A percentile compares a stretch with the other conserved stretches of the same genome.
Conservation (phyloP, 2,113 vertebrate genomes). For the Micronycteris hirsuta region DNA sequence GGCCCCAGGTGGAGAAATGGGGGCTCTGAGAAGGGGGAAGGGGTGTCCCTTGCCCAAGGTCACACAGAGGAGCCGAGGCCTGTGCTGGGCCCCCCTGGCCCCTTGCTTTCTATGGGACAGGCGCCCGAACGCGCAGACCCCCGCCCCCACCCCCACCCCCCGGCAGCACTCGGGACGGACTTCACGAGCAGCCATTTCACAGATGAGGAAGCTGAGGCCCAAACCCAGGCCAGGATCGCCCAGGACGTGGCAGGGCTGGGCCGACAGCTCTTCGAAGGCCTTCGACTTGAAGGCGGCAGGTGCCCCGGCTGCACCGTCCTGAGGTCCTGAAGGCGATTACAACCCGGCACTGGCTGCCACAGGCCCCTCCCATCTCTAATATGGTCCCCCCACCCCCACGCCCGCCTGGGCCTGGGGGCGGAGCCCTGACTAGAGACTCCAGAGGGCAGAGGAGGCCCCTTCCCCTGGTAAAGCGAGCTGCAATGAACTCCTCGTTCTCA, state of each 20-base stretch:
- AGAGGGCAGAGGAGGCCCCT: background rate
- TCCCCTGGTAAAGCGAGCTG: background rate
- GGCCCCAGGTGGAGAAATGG: background rate
- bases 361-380: background rate
- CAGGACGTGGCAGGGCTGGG: background rate
- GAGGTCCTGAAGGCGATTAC: no score
- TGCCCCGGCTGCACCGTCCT: background rate
- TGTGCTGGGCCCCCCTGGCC: background rate
- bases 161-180: accelerated
- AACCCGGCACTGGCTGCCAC: no score
- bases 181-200: background rate
- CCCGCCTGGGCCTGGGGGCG: background rate
- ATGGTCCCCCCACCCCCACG: no score
- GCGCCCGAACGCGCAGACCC: accelerated
- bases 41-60: background rate
- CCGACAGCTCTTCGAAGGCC: background rate
- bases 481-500: conserved; percentile 42
- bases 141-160: no score
- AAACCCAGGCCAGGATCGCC: background rate
- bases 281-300: background rate
- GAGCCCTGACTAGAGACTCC: background rate
- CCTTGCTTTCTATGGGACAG: no score
- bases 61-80: background rate
- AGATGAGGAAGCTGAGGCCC: background rate
- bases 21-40: background rate